Evolutionary conservation across 2,797 vertebrate species (phyloP).

Genomic region (Anguilla obscura): DNA sequence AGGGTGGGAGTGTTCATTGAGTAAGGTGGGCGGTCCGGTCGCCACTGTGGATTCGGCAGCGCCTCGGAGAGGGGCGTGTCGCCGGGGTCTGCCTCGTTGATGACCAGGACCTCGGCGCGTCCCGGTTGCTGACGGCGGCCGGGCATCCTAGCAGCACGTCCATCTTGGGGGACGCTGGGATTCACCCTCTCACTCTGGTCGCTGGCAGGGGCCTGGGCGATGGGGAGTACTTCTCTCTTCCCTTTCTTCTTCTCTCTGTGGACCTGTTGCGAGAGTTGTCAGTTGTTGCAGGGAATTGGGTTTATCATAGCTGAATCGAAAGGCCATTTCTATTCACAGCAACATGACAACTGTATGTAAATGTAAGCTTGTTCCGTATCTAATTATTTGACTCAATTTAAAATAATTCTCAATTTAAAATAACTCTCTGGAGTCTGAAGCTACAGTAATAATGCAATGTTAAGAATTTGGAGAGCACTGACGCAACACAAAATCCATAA

Average conservation of each 20-base stretch:
- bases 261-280: conserved; percentile 48
- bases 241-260: conserved; percentile 49
- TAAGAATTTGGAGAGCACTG: neutral
- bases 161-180: conserved; percentile 39
- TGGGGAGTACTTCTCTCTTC: conserved; percentile 40
- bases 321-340: conserved; percentile 22
- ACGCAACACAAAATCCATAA: neutral
- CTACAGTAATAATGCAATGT: neutral
- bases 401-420: conserved; percentile 21
- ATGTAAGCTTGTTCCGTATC: neutral
- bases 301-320: conserved; percentile 21
- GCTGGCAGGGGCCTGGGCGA: conserved; percentile 13
- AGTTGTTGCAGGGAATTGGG: conserved; percentile 41
- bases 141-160: conserved; percentile 28
- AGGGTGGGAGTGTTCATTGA: conserved; percentile 30
- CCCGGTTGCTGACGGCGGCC: neutral
- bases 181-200: conserved; percentile 40
- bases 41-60: neutral
- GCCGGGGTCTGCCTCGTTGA: conserved; percentile 18
- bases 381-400: neutral
- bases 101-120: conserved; percentile 23
- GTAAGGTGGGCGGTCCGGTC: conserved; percentile 24
- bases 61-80: neutral
- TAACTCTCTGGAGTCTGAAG: neutral
- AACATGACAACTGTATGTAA: conserved; percentile 19